Evolutionary conservation across 2,797 vertebrate genomes (phyloP).

Genomic region (Danio tinwini): DNA sequence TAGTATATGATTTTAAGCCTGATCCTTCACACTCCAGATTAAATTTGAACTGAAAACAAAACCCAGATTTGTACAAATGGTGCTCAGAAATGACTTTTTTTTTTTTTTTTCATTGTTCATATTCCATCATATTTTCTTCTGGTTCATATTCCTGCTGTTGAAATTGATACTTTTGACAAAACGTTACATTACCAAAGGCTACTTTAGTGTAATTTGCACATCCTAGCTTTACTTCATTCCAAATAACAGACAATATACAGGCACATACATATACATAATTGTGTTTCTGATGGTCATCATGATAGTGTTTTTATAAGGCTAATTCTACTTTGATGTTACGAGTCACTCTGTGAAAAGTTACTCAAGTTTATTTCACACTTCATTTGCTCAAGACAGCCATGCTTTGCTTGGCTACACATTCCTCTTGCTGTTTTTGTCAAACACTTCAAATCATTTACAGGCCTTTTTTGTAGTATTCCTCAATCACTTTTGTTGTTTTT

Average conservation of each 20-base stretch:
- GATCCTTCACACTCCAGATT: constrained; percentile 6
- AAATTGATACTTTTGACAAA: neutral
- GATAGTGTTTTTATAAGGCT: constrained; percentile 3
- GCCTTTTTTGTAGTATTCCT: neutral
- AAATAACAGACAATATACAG: neutral
- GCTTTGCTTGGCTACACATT: constrained; percentile 6
- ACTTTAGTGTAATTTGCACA: neutral
- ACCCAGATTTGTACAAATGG: constrained; percentile 1
- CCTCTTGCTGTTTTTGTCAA: neutral
- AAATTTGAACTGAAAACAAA: constrained; percentile 11
- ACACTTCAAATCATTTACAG: neutral
- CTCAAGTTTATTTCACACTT: constrained; percentile 3
- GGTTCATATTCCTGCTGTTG: neutral
- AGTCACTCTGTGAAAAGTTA: constrained; percentile 5
- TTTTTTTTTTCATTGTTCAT: neutral
- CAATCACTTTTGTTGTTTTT: neutral
- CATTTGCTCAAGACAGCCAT: neutral
- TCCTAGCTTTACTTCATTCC: neutral
- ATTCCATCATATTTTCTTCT: neutral
- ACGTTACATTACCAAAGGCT: neutral
- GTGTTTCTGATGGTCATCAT: neutral
- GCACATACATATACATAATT: constrained; percentile 2
- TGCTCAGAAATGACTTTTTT: neutral
- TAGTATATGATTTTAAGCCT: constrained; percentile 4
- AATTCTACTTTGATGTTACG: constrained; percentile 29